Evolutionary conservation across 2,113 vertebrate species (phyloP).

Genomic region (Serranochromis macrocephalus): DNA sequence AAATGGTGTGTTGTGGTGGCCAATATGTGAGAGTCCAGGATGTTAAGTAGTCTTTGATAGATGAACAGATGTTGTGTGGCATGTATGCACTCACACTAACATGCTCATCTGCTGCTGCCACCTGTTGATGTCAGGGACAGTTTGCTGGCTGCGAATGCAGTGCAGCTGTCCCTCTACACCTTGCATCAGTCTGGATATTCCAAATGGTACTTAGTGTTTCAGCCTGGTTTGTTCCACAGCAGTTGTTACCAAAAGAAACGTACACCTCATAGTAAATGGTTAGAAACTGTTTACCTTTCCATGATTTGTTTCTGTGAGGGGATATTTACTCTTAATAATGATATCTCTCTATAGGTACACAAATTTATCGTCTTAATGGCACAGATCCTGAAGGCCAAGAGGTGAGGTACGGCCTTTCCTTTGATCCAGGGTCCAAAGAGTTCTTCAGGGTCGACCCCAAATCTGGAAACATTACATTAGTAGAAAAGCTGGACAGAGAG

Average conservation of each 20-base stretch:
- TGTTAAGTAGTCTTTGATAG: slow-evolving; percentile 20
- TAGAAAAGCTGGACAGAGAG: slow-evolving; percentile 91
- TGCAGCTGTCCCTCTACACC: slow-evolving; percentile 5
- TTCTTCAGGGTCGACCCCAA: slow-evolving; percentile 82
- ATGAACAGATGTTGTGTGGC: slow-evolving; percentile 27
- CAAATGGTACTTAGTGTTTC: not conserved
- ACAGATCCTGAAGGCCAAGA: slow-evolving; percentile 88
- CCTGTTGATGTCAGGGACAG: slow-evolving; percentile 16
- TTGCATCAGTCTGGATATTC: not conserved
- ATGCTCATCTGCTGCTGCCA: slow-evolving; percentile 12
- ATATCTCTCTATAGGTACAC: slow-evolving; percentile 72
- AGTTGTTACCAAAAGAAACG: not conserved
- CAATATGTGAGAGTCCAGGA: not conserved
- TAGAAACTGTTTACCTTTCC: not conserved
- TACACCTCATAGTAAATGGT: not conserved
- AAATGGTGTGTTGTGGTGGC: not conserved
- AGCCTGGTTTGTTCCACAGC: not conserved
- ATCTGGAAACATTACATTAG: slow-evolving; percentile 83
- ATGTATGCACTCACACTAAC: not conserved
- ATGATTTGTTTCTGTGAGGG: not conserved
- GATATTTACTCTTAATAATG: not conserved
- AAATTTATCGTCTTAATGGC: slow-evolving; percentile 89
- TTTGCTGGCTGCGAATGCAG: slow-evolving; percentile 1
- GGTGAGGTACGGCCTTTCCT: slow-evolving; percentile 82
- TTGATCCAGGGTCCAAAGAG: slow-evolving; percentile 79